Evolutionary conservation across 37 sponge, comb jelly and placozoan species (phyloP), one percentile per base, ranked within the genome.

Genomic region (Axinella damicornis): DNA sequence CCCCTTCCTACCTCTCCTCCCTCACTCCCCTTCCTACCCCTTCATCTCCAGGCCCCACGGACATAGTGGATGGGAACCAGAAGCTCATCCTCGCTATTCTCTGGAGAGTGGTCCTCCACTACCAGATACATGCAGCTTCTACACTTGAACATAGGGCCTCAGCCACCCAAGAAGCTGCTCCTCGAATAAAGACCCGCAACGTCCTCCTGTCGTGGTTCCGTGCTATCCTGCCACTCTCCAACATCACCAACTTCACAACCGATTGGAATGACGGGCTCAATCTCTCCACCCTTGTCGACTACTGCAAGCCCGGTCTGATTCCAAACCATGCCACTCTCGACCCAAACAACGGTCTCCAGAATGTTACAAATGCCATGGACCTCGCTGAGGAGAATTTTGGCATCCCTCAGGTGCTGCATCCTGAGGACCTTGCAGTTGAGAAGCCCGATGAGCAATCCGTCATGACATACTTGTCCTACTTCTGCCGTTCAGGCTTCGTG

Each of bases 391-490:
- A 80, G 64, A 60, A 85, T 21, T 61, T 92, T 52, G 85, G 46
- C 58, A 84, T 90, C 24, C 90, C 90, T 22, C 64, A 82, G 41
- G 69, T 88, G 61, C 11, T 88, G 17, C 65, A 81, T 17, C 59
- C 88, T 0, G 82, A 88, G 58, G 58, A 88, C 58, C 57, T 88
- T 55, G 57, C 56, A 68, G 74, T 83, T 5, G 65, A 69, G 20
- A 79, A 75, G 30, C 84, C 88, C 2, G 93, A 92, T 39, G 88
- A 88, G 39, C 85, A 74, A 1, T 83, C 85, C 39, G 80, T 78
- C 39, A 84, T 88, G 86, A 88, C 89, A 25, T 92, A 92, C 71
- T 68, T 92, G 25, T 76, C 80, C 53, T 92, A 84, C 74, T 92
- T 84, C 78, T 87, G 88, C 83, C 67, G 71, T 55, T 65, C 83